Evolutionary conservation across 64 coral and sea anemone genomes (phyloP).

Genomic region (Pocillopora damicornis): DNA sequence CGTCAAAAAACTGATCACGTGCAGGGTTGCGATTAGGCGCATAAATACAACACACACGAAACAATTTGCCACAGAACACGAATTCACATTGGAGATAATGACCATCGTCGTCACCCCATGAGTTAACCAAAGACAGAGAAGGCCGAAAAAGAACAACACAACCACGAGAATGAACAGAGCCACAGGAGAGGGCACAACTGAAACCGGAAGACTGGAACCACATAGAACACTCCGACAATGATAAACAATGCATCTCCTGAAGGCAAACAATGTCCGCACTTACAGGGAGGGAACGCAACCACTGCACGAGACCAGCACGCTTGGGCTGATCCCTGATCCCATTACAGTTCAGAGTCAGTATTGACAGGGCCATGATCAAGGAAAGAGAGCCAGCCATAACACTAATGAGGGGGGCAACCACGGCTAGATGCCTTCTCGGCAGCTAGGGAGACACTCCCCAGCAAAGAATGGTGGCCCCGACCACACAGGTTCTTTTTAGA

Average conservation of each 20-base stretch:
- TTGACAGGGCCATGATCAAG: no score
- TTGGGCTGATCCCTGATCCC: no score
- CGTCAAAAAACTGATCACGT: not conserved
- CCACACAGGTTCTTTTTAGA: no score
- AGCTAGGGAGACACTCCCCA: no score
- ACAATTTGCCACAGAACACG: rapidly evolving
- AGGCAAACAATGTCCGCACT: conserved; percentile 2
- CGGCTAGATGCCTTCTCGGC: no score
- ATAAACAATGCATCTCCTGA: not conserved
- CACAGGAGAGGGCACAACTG: not conserved
- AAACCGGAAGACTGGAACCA: not conserved
- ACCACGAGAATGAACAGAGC: not conserved
- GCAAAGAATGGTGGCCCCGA: no score
- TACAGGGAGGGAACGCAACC: no score
- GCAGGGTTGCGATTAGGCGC: not conserved
- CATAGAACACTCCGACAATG: not conserved
- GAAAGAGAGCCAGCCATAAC: no score
- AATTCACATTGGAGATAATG: not conserved
- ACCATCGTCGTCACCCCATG: not conserved
- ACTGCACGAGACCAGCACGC: no score
- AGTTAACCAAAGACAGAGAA: not conserved
- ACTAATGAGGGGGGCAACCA: no score
- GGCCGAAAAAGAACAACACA: not conserved
- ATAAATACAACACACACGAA: not conserved
- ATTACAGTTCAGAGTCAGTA: no score